A percentile compares a stretch with the other conserved stretches of the same genome.
These are phyloP conservation scores for Sander vitreus DNA, from an alignment of 2,113 vertebrate genomes.

Conservation along the genomic window DNA sequence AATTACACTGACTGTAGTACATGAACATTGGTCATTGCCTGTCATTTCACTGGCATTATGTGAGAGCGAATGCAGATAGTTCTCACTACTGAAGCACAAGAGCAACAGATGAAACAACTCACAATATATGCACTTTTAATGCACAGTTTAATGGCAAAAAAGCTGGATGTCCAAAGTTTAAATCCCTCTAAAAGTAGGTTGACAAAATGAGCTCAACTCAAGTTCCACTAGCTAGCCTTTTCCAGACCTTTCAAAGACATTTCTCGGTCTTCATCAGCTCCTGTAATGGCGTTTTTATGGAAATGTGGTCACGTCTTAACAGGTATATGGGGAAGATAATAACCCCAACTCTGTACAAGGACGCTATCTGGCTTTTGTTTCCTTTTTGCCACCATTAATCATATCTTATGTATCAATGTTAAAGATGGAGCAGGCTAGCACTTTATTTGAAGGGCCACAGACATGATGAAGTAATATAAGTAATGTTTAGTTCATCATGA, in stretches of 20 bases:
- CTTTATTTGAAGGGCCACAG: too few relatives aligned
- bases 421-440: too few relatives aligned
- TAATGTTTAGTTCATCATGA: too few relatives aligned
- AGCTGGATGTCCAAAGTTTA: not conserved
- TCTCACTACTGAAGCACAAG: not conserved
- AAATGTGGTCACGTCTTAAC: not conserved
- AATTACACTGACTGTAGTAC: not conserved
- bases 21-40: not conserved
- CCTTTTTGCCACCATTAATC: too few relatives aligned
- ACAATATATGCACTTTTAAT: not conserved
- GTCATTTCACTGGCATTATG: not conserved
- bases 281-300: not conserved
- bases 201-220: not conserved
- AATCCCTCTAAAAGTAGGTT: not conserved
- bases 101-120: not conserved
- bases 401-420: too few relatives aligned
- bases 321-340: not conserved
- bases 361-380: not conserved
- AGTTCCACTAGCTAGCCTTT: not conserved
- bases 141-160: not conserved
- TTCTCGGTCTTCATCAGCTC: not conserved
- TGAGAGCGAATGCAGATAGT: not conserved
- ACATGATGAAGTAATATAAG: too few relatives aligned
- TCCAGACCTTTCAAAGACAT: not conserved
- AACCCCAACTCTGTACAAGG: not conserved